A percentile compares a stretch with the other conserved stretches of the same genome.
These are phyloP conservation scores for Drosophila chauvacae DNA, from an alignment of 1,140 invertebrate species.

Conservation along the genomic window DNA sequence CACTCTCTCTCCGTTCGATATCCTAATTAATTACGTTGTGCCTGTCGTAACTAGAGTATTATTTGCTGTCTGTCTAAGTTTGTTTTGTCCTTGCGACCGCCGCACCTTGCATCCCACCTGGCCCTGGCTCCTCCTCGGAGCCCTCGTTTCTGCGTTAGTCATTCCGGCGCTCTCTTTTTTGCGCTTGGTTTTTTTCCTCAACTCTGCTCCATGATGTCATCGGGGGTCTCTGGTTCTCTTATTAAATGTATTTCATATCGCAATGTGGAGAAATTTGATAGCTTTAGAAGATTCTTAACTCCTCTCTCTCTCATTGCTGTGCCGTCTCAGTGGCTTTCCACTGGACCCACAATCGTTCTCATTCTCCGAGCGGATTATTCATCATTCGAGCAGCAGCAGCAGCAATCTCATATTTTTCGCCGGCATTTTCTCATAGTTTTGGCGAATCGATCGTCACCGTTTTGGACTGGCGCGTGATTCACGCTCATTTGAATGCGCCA, in stretches of 20 bases:
- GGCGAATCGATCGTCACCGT: constrained; percentile 34
- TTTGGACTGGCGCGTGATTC: constrained; percentile 29
- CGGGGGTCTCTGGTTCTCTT: constrained; percentile 31
- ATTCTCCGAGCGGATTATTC: neutral
- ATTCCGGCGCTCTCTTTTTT: constrained; percentile 40
- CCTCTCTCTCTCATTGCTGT: neutral
- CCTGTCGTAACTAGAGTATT: constrained; percentile 29
- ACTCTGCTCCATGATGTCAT: constrained; percentile 64
- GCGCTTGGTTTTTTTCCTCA: constrained; percentile 35
- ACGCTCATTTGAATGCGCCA: constrained; percentile 31
- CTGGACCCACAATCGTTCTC: neutral
- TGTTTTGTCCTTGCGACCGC: constrained; percentile 37
- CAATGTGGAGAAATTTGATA: constrained; percentile 31
- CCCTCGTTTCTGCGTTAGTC: constrained; percentile 33
- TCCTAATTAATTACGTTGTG: constrained; percentile 54
- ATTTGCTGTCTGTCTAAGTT: constrained; percentile 19
- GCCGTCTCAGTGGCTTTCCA: neutral
- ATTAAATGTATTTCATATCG: constrained; percentile 36
- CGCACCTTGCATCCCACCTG: constrained; percentile 50
- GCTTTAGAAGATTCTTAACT: constrained; percentile 13
- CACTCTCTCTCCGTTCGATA: constrained; percentile 8
- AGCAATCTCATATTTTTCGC: constrained; percentile 2
- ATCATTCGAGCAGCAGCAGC: constrained; percentile 9
- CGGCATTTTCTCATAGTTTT: constrained; percentile 24
- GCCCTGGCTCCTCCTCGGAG: constrained; percentile 3